phyloP scores from a whole-genome alignment of 37 sponge, comb jelly and placozoan species.

The Diacarnus erythraeanus region DNA sequence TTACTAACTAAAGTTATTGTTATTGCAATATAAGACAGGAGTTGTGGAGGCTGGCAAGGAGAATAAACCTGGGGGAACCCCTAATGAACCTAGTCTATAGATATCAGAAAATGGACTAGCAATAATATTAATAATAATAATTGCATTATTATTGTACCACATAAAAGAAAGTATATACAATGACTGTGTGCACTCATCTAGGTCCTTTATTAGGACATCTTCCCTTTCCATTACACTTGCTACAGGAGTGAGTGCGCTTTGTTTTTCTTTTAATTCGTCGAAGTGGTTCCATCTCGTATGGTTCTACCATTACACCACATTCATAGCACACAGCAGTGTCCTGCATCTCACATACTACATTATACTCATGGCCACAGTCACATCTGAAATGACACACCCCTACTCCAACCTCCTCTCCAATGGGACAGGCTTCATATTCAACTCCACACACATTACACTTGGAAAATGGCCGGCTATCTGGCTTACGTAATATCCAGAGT shows the following conservation, averaged over 20 bases:
- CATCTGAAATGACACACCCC: conserved; percentile 20
- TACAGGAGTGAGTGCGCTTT: conserved; percentile 30
- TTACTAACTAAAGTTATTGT: too few species aligned
- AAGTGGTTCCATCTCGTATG: neutral
- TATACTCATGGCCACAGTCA: neutral
- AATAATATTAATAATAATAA: too few species aligned
- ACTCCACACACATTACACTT: neutral
- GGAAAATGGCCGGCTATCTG: too few species aligned
- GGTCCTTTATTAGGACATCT: conserved; percentile 46
- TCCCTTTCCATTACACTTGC: conserved; percentile 32
- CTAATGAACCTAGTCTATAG: too few species aligned
- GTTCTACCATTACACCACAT: neutral
- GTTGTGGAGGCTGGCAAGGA: too few species aligned
- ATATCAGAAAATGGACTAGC: too few species aligned
- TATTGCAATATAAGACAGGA: too few species aligned
- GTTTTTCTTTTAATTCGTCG: conserved; percentile 14
- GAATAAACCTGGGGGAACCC: too few species aligned
- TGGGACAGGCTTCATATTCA: neutral
- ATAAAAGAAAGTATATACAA: too few species aligned
- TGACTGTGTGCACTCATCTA: too few species aligned
- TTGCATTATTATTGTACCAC: too few species aligned
- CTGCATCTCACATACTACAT: neutral
- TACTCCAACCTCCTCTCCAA: conserved; percentile 15
- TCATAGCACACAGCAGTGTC: conserved; percentile 36
- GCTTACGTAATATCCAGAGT: too few species aligned